Conservation (phyloP, 2,888 invertebrate genomes). For the Tenthredo distinguenda region DNA sequence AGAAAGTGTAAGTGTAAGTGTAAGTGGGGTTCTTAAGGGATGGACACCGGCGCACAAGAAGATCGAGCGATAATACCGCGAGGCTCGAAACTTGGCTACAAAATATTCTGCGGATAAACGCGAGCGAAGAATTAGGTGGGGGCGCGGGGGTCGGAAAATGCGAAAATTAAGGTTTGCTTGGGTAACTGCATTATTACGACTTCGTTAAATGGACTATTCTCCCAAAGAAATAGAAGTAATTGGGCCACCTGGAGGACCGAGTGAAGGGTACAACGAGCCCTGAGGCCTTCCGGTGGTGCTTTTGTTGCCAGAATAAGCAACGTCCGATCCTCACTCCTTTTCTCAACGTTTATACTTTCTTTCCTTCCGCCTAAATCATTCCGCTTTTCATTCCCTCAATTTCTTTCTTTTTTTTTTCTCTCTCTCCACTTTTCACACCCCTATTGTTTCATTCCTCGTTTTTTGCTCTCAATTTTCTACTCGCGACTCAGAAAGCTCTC, state of each 20-base stretch:
- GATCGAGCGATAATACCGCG: constrained; percentile 35
- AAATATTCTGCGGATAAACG: background rate
- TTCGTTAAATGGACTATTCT: constrained; percentile 34
- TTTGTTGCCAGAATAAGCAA: constrained; percentile 46
- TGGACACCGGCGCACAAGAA: background rate
- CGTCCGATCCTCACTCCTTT: constrained; percentile 37
- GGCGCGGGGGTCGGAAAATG: background rate
- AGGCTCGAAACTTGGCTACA: background rate
- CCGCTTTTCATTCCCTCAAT: background rate
- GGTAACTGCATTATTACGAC: constrained; percentile 41
- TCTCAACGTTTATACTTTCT: constrained; percentile 27
- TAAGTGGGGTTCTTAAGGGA: constrained; percentile 5
- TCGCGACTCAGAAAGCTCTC: background rate
- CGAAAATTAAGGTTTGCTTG: constrained; percentile 41
- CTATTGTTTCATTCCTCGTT: background rate
- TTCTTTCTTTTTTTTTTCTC: background rate
- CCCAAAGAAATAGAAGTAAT: constrained; percentile 42
- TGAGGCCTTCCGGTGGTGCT: constrained; percentile 18
- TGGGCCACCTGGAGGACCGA: constrained; percentile 11
- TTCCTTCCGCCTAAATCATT: background rate
- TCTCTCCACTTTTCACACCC: background rate
- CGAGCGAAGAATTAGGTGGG: background rate
- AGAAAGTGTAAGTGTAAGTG: constrained; percentile 10
- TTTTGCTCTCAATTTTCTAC: background rate
- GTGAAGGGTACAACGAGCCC: background rate